Evolutionary conservation across 2,888 invertebrate species (phyloP).

Genomic region (Pseudeuparius sepicola): DNA sequence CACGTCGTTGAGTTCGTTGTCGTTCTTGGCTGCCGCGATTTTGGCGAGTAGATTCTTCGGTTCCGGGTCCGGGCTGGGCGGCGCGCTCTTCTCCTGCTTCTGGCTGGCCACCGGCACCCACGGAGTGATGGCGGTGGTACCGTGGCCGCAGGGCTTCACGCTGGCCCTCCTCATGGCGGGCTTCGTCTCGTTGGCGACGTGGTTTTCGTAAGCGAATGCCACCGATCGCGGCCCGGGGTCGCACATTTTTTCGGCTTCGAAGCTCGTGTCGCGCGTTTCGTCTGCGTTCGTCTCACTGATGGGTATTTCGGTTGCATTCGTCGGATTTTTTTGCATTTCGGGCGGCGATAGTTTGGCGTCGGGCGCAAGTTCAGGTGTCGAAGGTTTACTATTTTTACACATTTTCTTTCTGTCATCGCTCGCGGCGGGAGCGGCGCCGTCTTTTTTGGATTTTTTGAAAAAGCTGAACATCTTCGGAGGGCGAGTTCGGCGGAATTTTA

Average conservation of each 20-base stretch:
- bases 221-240: conserved; percentile 18
- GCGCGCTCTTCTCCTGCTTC: conserved; percentile 29
- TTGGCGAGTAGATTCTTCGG: too few relatives aligned
- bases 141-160: conserved; percentile 38
- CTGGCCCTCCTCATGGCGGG: conserved; percentile 5
- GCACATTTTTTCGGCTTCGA: conserved; percentile 27
- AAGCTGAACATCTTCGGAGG: conserved; percentile 34
- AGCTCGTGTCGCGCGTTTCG: conserved; percentile 29
- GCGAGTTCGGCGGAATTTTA: too few relatives aligned
- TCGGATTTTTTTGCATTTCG: conserved; percentile 30
- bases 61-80: conserved; percentile 35
- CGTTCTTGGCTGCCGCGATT: too few relatives aligned
- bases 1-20: too few relatives aligned
- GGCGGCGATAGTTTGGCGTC: conserved; percentile 25
- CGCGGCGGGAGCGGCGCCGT: conserved; percentile 15
- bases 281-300: conserved; percentile 27
- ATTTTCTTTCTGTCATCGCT: conserved; percentile 25
- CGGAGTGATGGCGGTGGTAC: conserved; percentile 35
- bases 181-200: conserved; percentile 9
- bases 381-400: conserved; percentile 34
- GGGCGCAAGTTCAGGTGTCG: conserved; percentile 28
- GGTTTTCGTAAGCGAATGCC: conserved; percentile 1
- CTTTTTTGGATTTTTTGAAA: conserved; percentile 34
- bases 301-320: conserved; percentile 27
- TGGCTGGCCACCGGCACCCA: conserved; percentile 26